Percentiles rank a stretch among this genome's conserved stretches.
These are phyloP conservation scores for Steatocranus sp. DNA, from an alignment of 2,797 vertebrate genomes.

Conservation along the genomic window DNA sequence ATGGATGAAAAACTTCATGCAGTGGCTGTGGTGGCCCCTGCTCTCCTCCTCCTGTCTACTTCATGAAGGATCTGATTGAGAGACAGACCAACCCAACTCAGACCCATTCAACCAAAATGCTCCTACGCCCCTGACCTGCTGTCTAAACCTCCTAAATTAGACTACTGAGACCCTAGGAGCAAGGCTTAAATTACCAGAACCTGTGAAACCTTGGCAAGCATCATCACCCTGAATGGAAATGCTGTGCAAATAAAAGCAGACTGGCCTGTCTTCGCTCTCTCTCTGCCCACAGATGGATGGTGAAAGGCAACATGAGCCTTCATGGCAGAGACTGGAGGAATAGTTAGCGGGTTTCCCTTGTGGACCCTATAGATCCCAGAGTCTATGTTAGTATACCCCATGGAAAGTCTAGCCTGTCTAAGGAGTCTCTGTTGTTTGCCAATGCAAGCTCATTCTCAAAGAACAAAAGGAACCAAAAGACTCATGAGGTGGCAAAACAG, in stretches of 20 bases:
- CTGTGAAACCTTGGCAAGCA: conserved; percentile 73
- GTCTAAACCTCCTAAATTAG: conserved; percentile 72
- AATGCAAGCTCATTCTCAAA: not conserved
- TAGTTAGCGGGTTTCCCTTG: conserved; percentile 53
- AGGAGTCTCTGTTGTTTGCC: conserved; percentile 43
- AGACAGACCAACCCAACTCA: conserved; percentile 60
- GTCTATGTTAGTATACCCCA: conserved; percentile 32
- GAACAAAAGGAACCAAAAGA: not conserved
- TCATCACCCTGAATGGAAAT: conserved; percentile 72
- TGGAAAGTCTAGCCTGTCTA: conserved; percentile 52
- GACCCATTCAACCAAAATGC: conserved; percentile 58
- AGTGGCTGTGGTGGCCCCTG: conserved; percentile 11
- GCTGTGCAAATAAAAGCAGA: conserved; percentile 72
- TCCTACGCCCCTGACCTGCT: conserved; percentile 62
- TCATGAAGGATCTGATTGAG: conserved; percentile 74
- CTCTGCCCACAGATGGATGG: conserved; percentile 71
- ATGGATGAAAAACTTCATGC: conserved; percentile 32
- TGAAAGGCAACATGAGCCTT: conserved; percentile 70
- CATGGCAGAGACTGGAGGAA: conserved; percentile 39
- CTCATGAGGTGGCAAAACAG: not conserved
- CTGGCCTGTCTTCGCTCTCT: conserved; percentile 76
- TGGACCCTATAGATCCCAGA: conserved; percentile 42
- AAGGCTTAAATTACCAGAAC: conserved; percentile 70
- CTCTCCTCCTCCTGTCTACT: conserved; percentile 32
- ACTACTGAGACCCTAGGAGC: conserved; percentile 69